Evolutionary conservation across 2,797 vertebrate genomes (phyloP), one percentile per base, ranked within the genome.

Genomic region (Antennarius maculatus): DNA sequence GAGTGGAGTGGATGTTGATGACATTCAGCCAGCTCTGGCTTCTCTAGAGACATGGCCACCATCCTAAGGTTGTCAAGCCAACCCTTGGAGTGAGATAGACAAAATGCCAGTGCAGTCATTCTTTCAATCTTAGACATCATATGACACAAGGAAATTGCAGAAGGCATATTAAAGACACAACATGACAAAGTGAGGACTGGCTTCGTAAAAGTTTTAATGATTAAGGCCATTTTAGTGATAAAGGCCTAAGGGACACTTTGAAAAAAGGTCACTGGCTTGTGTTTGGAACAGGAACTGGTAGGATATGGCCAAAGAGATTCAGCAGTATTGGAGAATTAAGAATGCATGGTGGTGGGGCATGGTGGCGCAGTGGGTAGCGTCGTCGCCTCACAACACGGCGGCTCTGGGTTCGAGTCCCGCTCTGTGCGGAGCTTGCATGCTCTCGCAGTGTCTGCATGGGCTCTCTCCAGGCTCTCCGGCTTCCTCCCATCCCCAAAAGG

Each of bases 1-100:
- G 43, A 55, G 64, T 6, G 5, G 42, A 70, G 55, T 39, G 17
- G 65, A 81, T 74, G 65, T 77, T 84, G 85, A 87, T 90, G 90
- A 88, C 86, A 89, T 66, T 77, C 77, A 23, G 80, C 74, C 59
- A 49, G 63, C 66, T 53, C 73, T 49, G 75, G 48, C 64, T 42
- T 77, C 86, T 70, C 77, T 6, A 13, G 82, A 83, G 82, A 76
- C 18, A 68, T 69, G 60, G 66, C 54, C 34, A 42, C 29, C 54
- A 58, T 63, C 66, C 59, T 60, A 61, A 18, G 4, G 64, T 60
- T 69, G 77, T 80, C 63, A 54, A 7, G 63, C 51, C 69, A 60
- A 72, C 54, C 46, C 62, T 61, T 31, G 10, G 14, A 15, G 49
- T 34, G 15, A 43, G 39, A 48, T 27, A 23, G 15, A 49, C 12